Evolutionary conservation across 2,113 vertebrate species (phyloP).

Genomic region (Phodopus roborovskii): DNA sequence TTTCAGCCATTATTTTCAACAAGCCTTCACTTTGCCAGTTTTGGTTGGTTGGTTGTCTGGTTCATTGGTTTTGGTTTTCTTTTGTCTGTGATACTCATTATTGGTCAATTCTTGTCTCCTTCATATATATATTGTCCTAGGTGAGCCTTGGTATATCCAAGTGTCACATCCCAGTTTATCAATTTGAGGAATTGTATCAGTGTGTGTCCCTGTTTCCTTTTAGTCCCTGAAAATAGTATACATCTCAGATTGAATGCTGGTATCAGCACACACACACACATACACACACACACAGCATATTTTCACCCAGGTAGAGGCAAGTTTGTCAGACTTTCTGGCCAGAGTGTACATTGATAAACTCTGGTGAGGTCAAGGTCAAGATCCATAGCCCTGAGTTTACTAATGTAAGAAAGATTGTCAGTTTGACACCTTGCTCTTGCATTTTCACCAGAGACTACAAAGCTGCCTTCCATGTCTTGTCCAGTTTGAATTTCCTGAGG

Average conservation of each 20-base stretch:
- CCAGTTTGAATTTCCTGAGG: constrained; percentile 84
- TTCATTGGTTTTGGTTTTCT: background rate
- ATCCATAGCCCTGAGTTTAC: background rate
- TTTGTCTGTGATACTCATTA: background rate
- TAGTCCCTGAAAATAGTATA: background rate
- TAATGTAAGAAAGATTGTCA: constrained; percentile 12
- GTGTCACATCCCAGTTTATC: background rate
- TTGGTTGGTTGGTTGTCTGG: background rate
- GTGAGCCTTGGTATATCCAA: background rate
- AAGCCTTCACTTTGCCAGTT: background rate
- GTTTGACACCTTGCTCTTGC: background rate
- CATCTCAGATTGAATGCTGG: background rate
- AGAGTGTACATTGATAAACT: background rate
- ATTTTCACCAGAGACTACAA: constrained; percentile 44
- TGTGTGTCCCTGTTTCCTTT: background rate
- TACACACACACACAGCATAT: background rate
- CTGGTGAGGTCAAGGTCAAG: constrained; percentile 29
- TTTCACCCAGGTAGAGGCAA: background rate
- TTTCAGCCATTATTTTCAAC: background rate
- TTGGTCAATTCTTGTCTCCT: background rate
- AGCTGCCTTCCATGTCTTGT: constrained; percentile 80
- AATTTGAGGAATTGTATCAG: background rate
- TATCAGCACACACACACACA: background rate
- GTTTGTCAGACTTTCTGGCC: background rate
- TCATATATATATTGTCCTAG: background rate